Base-by-base conservation (phyloP, 2,888 invertebrate species). In the Papilio gigon region DNA sequence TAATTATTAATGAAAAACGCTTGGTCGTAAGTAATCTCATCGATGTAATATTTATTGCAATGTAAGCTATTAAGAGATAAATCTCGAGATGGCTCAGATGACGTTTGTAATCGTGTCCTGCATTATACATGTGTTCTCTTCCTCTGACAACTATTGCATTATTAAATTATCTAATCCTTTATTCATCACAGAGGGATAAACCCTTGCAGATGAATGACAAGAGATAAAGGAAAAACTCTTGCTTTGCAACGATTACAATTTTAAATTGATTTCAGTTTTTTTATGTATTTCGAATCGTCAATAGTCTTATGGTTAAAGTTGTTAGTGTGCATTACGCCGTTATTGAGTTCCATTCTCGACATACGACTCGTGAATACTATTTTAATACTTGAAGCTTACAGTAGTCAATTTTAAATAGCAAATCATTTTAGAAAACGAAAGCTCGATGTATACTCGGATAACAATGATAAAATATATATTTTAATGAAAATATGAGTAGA, bases 141-240 rank as follows among this genome's bases (percentile, higher is more conserved):
- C 37, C 22, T 59, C 20, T 37, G 9, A 14, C 35, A 25, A 25
- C 35, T 25, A 22, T 58, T 42, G 14, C 22, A 37, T 58, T 65
- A 42, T 40, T 27, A 65, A 37, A 22, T n/a, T 65, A 56, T 42
- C 12, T 60, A 44, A 66, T 66, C 59, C 25, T 37, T 66, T 60
- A 47, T 60, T 59, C 59, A 66, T 66, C 35, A 60, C 22, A 37
- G 60, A n/a, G 20, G 25, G 50, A 17, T 30, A 53, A 53, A 53
- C 53, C 17, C 53, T n/a, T 30, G 53, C 53, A 14, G 14, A 25
- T 60, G 37, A 60, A 37, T 35, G 35, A 33, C 59, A 37, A 12
- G 12, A 40, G 25, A 40, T 60, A 40, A 60, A 59, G 14, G 22
- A 6, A 40, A 60, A 40, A 35, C 8, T 0, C 14, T 40, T 20